Evolutionary conservation across 2,113 vertebrate species (phyloP).

Genomic region (Sterna hirundo): DNA sequence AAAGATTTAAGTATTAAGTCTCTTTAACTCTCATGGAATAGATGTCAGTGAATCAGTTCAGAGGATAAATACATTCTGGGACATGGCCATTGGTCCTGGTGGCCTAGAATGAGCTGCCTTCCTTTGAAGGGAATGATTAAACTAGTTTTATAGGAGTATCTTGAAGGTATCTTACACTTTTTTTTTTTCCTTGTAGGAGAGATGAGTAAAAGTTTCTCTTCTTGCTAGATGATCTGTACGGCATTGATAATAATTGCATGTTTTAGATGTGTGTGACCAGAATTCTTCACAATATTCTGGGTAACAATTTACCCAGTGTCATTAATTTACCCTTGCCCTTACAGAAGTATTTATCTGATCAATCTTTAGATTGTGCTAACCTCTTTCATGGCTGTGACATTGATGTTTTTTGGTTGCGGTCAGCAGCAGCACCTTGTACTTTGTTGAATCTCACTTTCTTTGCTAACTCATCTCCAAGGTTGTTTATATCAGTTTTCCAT

Average conservation of each 20-base stretch:
- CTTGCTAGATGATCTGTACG: neutral
- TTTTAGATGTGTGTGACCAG: neutral
- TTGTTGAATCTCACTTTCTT: neutral
- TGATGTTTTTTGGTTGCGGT: neutral
- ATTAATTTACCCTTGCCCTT: neutral
- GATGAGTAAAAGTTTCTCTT: neutral
- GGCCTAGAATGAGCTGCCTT: neutral
- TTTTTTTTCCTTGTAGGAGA: neutral
- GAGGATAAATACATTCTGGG: neutral
- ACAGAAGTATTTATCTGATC: neutral
- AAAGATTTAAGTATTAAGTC: neutral
- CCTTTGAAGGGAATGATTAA: neutral
- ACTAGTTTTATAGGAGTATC: neutral
- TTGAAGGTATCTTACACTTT: neutral
- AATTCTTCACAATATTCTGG: neutral
- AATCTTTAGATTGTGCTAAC: neutral
- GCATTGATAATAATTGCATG: neutral
- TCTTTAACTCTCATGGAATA: neutral
- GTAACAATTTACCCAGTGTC: neutral
- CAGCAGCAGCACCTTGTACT: neutral
- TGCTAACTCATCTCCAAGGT: slow-evolving; percentile 11
- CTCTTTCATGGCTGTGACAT: neutral
- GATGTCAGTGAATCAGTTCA: neutral
- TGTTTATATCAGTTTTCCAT: slow-evolving; percentile 10
- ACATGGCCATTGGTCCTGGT: neutral